Evolutionary conservation across 2,888 invertebrate species (phyloP).

Genomic region (Belgica antarctica): DNA sequence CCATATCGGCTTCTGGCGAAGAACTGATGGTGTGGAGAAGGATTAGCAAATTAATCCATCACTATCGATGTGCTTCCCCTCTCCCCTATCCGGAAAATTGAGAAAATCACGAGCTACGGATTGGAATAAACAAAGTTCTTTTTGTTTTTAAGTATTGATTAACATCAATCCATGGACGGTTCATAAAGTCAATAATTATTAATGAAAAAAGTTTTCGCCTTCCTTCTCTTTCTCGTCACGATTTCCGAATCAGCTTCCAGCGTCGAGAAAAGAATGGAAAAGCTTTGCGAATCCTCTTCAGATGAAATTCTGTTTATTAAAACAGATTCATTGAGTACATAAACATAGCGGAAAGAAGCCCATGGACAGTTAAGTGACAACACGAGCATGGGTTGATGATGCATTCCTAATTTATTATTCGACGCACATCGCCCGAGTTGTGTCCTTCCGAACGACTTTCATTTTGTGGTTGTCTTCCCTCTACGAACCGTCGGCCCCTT

Average conservation of each 20-base stretch:
- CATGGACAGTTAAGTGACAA: neutral
- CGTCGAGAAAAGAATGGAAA: neutral
- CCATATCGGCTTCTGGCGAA: neutral
- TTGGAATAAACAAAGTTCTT: conserved; percentile 22
- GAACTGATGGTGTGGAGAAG: neutral
- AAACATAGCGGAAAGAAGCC: neutral
- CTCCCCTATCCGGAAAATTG: neutral
- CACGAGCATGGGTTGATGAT: neutral
- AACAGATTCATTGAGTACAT: conserved; percentile 33
- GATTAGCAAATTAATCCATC: conserved; percentile 43
- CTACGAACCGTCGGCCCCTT: neutral
- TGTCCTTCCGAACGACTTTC: neutral
- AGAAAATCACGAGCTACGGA: neutral
- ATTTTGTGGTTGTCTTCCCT: neutral
- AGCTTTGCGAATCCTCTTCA: too few species aligned
- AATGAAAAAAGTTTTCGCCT: conserved; percentile 43
- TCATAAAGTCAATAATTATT: conserved; percentile 44
- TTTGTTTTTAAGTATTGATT: conserved; percentile 41
- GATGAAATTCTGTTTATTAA: conserved; percentile 16
- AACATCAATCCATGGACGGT: conserved; percentile 34
- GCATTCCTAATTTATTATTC: conserved; percentile 39
- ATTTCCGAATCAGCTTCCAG: conserved; percentile 31
- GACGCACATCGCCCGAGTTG: conserved; percentile 26
- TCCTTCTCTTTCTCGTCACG: conserved; percentile 30
- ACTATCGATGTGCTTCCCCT: conserved; percentile 27